These are phyloP conservation scores for Botia kubotai DNA, from an alignment of 2,797 vertebrate species.

Conservation along the genomic window DNA sequence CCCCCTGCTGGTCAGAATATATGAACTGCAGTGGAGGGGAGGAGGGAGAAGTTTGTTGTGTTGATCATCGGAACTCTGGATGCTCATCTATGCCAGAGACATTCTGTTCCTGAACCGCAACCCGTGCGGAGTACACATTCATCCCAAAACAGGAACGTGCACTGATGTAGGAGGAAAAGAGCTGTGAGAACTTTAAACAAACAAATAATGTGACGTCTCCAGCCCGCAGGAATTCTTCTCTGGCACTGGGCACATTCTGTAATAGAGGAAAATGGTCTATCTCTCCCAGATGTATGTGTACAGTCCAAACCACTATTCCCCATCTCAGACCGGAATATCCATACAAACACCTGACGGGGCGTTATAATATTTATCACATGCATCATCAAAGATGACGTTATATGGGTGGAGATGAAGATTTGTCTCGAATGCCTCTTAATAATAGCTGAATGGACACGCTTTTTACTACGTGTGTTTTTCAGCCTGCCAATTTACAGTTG, in stretches of 20 bases:
- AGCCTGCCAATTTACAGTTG: not conserved
- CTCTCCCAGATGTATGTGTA: slow-evolving; percentile 87
- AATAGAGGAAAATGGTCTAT: slow-evolving; percentile 86
- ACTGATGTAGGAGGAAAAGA: slow-evolving; percentile 67
- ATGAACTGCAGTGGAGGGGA: slow-evolving; percentile 50
- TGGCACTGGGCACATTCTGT: slow-evolving; percentile 82
- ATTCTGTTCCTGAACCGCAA: slow-evolving; percentile 87
- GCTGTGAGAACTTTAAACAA: slow-evolving; percentile 84
- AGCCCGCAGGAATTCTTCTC: slow-evolving; percentile 90
- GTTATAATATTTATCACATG: not conserved
- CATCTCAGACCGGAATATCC: slow-evolving; percentile 68
- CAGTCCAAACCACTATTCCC: slow-evolving; percentile 53
- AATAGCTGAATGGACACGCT: not conserved
- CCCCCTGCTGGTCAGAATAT: slow-evolving; percentile 75
- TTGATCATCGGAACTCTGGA: slow-evolving; percentile 67
- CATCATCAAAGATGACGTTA: slow-evolving; percentile 8
- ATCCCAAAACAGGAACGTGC: slow-evolving; percentile 74
- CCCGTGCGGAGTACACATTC: slow-evolving; percentile 73
- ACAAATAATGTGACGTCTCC: slow-evolving; percentile 89
- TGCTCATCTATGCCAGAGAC: slow-evolving; percentile 82
- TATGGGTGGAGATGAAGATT: slow-evolving; percentile 14
- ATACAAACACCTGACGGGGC: slow-evolving; percentile 36
- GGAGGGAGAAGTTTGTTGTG: slow-evolving; percentile 16
- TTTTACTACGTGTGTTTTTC: not conserved
- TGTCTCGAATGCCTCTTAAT: slow-evolving; percentile 7